A percentile compares a stretch with the other conserved stretches of the same genome.
Evolutionary conservation across 2,113 vertebrate genomes (phyloP).

Genomic region (Pan troglodytes): NHGRI_mPanTro3-v2.1_pri NC_072413.2:55142001-55142500

Average conservation of each 20-base stretch:
- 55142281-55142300: neutral
- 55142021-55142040: neutral
- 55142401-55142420: neutral
- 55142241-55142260: neutral
- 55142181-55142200: neutral
- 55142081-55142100: neutral
- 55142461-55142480: neutral
- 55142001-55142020: neutral
- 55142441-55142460: neutral
- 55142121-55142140: neutral
- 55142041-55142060: neutral
- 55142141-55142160: neutral
- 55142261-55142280: neutral
- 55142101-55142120: neutral
- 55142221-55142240: slow-evolving; percentile 20
- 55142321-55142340: too few relatives aligned
- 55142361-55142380: neutral
- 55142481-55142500: neutral
- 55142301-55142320: neutral
- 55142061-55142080: neutral
- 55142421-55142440: neutral
- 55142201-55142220: neutral
- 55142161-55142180: neutral
- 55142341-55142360: neutral
- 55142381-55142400: neutral